Evolutionary conservation across 1,140 invertebrate genomes (phyloP).

Genomic region (Thrips palmi): DNA sequence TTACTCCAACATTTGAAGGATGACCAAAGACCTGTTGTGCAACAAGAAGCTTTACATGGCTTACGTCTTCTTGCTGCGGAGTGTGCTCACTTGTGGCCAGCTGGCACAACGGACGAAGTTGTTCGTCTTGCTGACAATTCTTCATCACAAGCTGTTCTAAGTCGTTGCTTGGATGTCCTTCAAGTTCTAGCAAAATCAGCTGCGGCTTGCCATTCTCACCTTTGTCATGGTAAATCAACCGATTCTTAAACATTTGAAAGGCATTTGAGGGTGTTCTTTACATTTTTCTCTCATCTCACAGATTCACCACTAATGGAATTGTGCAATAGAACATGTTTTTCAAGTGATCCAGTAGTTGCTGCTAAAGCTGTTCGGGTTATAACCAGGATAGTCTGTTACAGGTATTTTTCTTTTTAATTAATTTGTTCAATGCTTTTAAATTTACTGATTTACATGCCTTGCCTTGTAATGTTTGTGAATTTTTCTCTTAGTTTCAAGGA

Average conservation of each 20-base stretch:
- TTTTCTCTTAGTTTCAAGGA: constrained; percentile 6
- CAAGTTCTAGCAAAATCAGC: constrained; percentile 33
- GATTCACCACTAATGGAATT: constrained; percentile 31
- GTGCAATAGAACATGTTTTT: constrained; percentile 34
- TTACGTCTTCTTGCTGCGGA: constrained; percentile 52
- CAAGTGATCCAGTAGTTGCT: constrained; percentile 38
- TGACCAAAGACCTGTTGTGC: constrained; percentile 49
- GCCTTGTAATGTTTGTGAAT: neutral
- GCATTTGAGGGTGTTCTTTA: neutral
- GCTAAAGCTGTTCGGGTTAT: constrained; percentile 49
- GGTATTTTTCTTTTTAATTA: constrained; percentile 22
- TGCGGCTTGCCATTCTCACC: constrained; percentile 29
- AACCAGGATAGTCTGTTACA: constrained; percentile 44
- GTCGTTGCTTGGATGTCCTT: constrained; percentile 26
- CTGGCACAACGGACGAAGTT: constrained; percentile 40
- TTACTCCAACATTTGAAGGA: constrained; percentile 33
- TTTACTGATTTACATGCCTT: neutral
- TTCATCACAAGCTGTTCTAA: constrained; percentile 20
- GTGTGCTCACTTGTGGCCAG: constrained; percentile 67
- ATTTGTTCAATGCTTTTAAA: neutral
- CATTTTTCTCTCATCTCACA: constrained; percentile 13
- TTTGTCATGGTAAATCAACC: constrained; percentile 19
- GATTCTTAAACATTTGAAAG: constrained; percentile 5
- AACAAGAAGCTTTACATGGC: constrained; percentile 52
- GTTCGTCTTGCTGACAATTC: constrained; percentile 31